Base-by-base conservation (phyloP, 2,113 vertebrate species). In the Polypterus senegalus region DNA sequence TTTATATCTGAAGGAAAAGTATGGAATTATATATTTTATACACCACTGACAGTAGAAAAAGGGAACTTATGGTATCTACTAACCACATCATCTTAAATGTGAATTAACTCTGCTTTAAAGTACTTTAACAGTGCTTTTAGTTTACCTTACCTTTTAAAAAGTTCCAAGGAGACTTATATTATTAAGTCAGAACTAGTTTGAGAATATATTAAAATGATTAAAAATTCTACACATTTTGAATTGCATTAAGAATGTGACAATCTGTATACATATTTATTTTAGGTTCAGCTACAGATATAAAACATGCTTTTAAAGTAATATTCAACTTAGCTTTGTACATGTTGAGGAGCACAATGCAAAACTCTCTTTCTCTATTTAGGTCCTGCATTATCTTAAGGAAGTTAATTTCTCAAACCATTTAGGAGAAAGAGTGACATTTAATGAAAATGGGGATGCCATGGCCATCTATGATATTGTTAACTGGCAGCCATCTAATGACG, bases 401-500 rank as follows among this genome's bases (percentile, higher is more conserved):
- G 73, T 80, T 44, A 74, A 76, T 60, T 79, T 74, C 54, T 73
- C 72, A 49, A 76, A 69, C 54, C 71, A 64, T 49, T 55, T 74
- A 8, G 74, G 74, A 46, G 77, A 81, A 9, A 48, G 43, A 6
- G 60, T 79, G 47, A 68, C 70, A 55, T 83, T 79, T 64, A 74
- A 78, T 46, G 54, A 74, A 27, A 78, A 78, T 4, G 70, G 76
- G 7, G 70, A 82, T 58, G 73, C 70, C 5, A 63, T 67, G 46
- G 75, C 76, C 57, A 75, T 71, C 3, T 76, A 77, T 52, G 79
- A 81, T 65, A 74, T 80, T 27, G 71, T 82, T 55, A 79, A 75
- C 68, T 83, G 81, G 74, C 72, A 78, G 45, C 57, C 72, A 49
- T 65, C 59, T 4, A 55, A 62, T 44, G 54, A 70, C 4, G 70